Evolutionary conservation across 2,113 vertebrate species (phyloP), one percentile per base, ranked within the genome.

Genomic region (Vulpes ferrilata): DNA sequence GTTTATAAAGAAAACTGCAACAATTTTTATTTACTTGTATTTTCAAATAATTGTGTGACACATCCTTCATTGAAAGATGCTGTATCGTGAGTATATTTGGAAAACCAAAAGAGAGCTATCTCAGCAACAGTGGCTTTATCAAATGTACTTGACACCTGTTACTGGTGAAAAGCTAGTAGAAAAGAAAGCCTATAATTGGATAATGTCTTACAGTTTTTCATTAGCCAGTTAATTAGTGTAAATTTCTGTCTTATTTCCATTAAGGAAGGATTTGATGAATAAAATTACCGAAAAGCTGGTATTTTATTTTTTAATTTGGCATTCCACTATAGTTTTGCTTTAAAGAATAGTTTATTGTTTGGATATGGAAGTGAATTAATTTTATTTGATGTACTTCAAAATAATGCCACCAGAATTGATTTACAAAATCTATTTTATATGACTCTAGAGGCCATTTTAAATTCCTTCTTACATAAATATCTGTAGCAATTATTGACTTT

Each of bases 331-430:
- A 92, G 35, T 84, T 69, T 94, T 93, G 62, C 62, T 82, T 95
- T 87, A 90, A 93, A 94, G 64, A 79, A 25, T 93, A 80, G 53
- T 80, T 88, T 88, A 83, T 59, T 95, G 65, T 25, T 84, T 93
- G 79, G 7, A 16, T 94, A 43, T 94, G 81, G 60, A 95, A 69
- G 60, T 79, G 59, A 79, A 85, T 94, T 53, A 16, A 92, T 94
- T 96, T 90, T 86, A 80, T 90, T 93, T 87, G 25, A 30, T 64
- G 32, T 81, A 13, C 12, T 94, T 88, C 43, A 86, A 87, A 93
- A 76, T 69, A 59, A 62, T 79, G 35, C 27, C 11, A 20, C 94
- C 20, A 69, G 20, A 30, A 82, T 82, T 32, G 20, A 96, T 74
- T 53, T 76, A 78, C 92, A 76, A 48, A 17, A n/a, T 89, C 55